Percentiles rank a stretch among this genome's conserved stretches.
Conservation (phyloP, 2,888 invertebrate species). For the Cantharis rufa region DNA sequence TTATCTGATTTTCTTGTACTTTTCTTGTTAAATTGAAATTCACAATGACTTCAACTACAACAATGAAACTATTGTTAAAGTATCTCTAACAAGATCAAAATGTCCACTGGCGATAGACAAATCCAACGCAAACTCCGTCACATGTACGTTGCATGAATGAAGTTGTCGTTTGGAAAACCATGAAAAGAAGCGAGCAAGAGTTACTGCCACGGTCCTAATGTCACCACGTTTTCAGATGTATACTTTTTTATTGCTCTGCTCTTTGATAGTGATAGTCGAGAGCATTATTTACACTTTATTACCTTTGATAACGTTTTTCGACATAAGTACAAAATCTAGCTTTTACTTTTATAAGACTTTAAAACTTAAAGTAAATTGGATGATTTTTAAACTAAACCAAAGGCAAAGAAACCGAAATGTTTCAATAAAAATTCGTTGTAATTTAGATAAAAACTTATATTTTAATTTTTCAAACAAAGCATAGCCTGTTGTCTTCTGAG, state of each 20-base stretch:
- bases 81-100: neutral
- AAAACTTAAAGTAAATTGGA: neutral
- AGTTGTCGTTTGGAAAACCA: neutral
- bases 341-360: neutral
- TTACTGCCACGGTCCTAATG: neutral
- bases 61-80: constrained; percentile 7
- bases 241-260: constrained; percentile 9
- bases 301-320: constrained; percentile 7
- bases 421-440: too few relatives aligned
- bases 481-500: neutral
- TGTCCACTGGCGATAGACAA: constrained; percentile 12
- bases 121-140: constrained; percentile 12
- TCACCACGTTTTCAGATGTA: constrained; percentile 7
- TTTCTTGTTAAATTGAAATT: constrained; percentile 14
- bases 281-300: constrained; percentile 16
- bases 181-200: neutral
- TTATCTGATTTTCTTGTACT: constrained; percentile 13
- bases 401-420: neutral
- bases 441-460: too few relatives aligned
- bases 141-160: constrained; percentile 2
- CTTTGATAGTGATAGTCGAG: constrained; percentile 6
- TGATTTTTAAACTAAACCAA: neutral
- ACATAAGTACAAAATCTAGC: neutral
- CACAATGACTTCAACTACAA: constrained; percentile 5
- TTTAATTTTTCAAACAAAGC: neutral